Evolutionary conservation across 2,888 invertebrate genomes (phyloP).

Genomic region (Athalia rosae): DNA sequence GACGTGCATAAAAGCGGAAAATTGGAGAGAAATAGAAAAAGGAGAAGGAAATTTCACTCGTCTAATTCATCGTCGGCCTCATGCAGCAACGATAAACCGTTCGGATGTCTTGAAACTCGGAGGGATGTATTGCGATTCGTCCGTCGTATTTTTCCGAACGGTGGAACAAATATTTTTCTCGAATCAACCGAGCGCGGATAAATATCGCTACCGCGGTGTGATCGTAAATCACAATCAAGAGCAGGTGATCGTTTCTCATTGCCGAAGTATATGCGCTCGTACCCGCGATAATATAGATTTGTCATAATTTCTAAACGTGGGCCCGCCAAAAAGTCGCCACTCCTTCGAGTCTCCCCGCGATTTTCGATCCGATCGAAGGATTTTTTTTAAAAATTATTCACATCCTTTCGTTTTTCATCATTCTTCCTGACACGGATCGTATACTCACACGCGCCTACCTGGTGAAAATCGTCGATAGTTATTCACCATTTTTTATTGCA

Average conservation of each 20-base stretch:
- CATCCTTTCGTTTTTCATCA: background rate
- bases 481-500: too few relatives aligned
- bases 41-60: too few relatives aligned
- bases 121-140: conserved; percentile 5
- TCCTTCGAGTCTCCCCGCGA: too few relatives aligned
- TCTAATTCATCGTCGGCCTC: too few relatives aligned
- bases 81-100: too few relatives aligned
- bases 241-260: conserved; percentile 42
- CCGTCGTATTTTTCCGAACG: conserved; percentile 50
- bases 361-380: too few relatives aligned
- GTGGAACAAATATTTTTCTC: conserved; percentile 55
- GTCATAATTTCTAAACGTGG: conserved; percentile 11
- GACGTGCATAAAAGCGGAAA: too few relatives aligned
- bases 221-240: conserved; percentile 67
- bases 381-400: background rate
- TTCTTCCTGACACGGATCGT: background rate
- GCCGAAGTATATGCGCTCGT: conserved; percentile 32
- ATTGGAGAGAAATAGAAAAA: too few relatives aligned
- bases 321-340: too few relatives aligned
- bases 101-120: background rate
- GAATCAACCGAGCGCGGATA: conserved; percentile 51
- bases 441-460: too few relatives aligned
- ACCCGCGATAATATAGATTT: conserved; percentile 33
- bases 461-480: background rate
- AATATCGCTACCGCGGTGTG: conserved; percentile 47